These are phyloP conservation scores for Manis pentadactyla DNA, from an alignment of 2,797 vertebrate species.

Conservation along the genomic window DNA sequence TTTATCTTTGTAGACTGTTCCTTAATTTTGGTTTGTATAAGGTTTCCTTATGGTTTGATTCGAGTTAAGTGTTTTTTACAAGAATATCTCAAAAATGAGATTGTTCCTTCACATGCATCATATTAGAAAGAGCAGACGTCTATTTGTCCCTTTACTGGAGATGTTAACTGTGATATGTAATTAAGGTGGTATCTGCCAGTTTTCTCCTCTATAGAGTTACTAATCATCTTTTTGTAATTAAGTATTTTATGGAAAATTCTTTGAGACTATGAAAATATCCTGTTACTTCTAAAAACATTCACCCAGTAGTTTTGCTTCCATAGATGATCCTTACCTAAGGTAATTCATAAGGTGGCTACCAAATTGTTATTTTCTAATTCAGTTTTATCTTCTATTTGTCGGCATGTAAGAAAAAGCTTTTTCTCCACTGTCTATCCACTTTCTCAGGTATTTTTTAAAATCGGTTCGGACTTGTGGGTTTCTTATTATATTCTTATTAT, in stretches of 20 bases:
- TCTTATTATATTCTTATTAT: neutral
- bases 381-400: neutral
- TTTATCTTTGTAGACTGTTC: neutral
- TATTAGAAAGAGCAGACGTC: neutral
- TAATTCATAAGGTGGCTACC: neutral
- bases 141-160: neutral
- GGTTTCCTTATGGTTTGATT: neutral
- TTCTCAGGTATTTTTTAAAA: neutral
- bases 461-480: neutral
- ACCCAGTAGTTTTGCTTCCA: neutral
- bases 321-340: neutral
- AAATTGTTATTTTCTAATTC: slow-evolving; percentile 39
- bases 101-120: neutral
- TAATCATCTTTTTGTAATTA: neutral
- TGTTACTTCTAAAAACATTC: slow-evolving; percentile 24
- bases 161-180: neutral
- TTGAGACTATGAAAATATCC: slow-evolving; percentile 18
- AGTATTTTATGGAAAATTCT: slow-evolving; percentile 2
- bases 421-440: neutral
- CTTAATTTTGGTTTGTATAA: neutral
- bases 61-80: neutral
- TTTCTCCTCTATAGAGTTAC: neutral
- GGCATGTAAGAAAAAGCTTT: neutral
- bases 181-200: neutral
- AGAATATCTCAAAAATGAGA: neutral